Base-by-base conservation (phyloP, 2,797 vertebrate genomes). In the Austrolebias charrua region DNA sequence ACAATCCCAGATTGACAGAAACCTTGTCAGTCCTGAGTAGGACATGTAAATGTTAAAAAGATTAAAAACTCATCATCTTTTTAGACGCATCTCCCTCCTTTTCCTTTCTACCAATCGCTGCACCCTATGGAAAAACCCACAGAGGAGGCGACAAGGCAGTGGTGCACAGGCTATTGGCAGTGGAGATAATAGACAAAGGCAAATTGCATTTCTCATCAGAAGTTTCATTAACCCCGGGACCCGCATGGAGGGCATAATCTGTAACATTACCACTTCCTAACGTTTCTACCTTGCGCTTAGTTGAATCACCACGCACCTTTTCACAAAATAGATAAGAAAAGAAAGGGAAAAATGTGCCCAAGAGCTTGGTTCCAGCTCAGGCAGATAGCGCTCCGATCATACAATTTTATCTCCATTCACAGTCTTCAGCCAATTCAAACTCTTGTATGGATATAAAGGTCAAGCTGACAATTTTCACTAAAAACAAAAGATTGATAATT, bases 41-140 rank as follows among this genome's bases (percentile, higher is more conserved):
- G 86, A 91, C 90, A 89, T 89, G 90, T 86, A 91, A 93, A 93
- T 92, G 90, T 90, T 92, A 91, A 90, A 91, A 89, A 92, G 91
- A 94, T 93, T 91, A 93, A 93, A 92, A 93, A 92, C 91, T 92
- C 90, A 91, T 92, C 90, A 91, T 91, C 81, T 88, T 90, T 86
- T 85, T 81, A 86, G 85, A 86, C 79, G 19, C 66, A 72, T 68
- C 70, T 75, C 80, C 76, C 66, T 53, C 50, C 60, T 69, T 69
- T 65, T 84, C 69, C 55, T 61, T 78, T 65, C 79, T 73, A 20
- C 80, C 87, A 74, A 86, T 86, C 78, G 63, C 77, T 74, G 73
- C 80, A 82, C 82, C 79, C 82, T 66, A 71, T 86, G 82, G 81
- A 88, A 87, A 83, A 86, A 83, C 78, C 78, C 59, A 75, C 40